These are phyloP conservation scores for Pangasius macronema DNA, from an alignment of 2,797 vertebrate species.

Conservation along the genomic window DNA sequence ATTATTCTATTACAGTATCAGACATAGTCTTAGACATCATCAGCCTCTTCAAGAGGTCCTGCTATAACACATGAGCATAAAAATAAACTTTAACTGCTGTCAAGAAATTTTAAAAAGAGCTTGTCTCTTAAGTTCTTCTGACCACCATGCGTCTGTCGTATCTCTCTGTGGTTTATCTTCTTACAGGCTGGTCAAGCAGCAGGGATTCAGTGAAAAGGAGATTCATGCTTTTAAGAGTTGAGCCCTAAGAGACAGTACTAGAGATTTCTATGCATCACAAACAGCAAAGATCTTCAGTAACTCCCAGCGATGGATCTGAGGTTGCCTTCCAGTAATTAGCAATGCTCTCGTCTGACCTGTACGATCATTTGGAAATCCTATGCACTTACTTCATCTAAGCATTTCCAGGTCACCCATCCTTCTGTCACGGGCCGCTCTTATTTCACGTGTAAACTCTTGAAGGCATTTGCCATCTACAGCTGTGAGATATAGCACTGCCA, in stretches of 20 bases:
- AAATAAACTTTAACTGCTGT: not conserved
- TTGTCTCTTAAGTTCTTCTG: not conserved
- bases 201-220: slow-evolving; percentile 83
- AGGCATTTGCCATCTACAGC: not conserved
- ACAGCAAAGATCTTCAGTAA: not conserved
- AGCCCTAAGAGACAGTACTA: slow-evolving; percentile 42
- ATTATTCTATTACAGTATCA: not conserved
- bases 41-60: not conserved
- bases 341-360: not conserved
- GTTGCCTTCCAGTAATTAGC: not conserved
- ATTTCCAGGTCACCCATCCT: not conserved
- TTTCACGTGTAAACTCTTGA: not conserved
- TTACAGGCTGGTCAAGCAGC: slow-evolving; percentile 81
- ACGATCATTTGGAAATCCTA: slow-evolving; percentile 15
- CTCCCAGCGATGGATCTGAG: not conserved
- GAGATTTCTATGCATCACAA: slow-evolving; percentile 44
- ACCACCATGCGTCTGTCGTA: not conserved
- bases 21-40: not conserved
- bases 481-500: not conserved
- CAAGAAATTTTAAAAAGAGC: not conserved
- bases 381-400: slow-evolving; percentile 2
- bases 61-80: not conserved
- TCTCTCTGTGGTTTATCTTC: not conserved
- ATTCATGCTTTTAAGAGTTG: slow-evolving; percentile 84
- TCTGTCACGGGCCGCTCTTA: not conserved